phyloP scores from a whole-genome alignment of 1,140 invertebrate species.

The Bursaphelenchus mucronatus region DNA sequence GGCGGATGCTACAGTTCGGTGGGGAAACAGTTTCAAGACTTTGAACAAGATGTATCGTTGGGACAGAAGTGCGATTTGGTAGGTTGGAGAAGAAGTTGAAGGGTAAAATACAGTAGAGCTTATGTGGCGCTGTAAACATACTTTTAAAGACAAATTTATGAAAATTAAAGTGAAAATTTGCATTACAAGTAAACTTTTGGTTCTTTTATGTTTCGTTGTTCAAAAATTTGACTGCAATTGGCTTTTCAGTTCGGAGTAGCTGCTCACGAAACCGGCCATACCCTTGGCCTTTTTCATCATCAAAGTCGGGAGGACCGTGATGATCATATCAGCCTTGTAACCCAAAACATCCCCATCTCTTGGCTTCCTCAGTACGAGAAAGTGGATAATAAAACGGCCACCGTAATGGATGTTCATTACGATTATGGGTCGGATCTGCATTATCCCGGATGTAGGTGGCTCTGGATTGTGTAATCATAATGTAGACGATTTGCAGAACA shows the following conservation, averaged over 20 bases:
- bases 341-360: slow-evolving; percentile 27
- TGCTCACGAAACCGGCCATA: slow-evolving; percentile 24
- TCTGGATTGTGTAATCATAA: slow-evolving; percentile 9
- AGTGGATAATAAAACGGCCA: slow-evolving; percentile 10
- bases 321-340: slow-evolving; percentile 9
- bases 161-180: no score
- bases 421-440: slow-evolving; percentile 25
- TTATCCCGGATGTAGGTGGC: slow-evolving; percentile 18
- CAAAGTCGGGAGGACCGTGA: slow-evolving; percentile 23
- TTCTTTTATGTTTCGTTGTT: no score
- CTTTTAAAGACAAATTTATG: no score
- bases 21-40: slow-evolving; percentile 18
- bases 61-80: slow-evolving; percentile 23
- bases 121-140: no score
- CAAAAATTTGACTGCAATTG: no score
- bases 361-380: slow-evolving; percentile 35
- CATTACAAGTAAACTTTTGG: no score
- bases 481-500: slow-evolving; percentile 14
- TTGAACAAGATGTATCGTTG: slow-evolving; percentile 22
- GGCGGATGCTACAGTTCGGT: slow-evolving; percentile 27
- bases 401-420: slow-evolving; percentile 26
- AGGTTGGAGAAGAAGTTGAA: slow-evolving; percentile 30
- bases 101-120: no score
- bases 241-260: slow-evolving; percentile 22
- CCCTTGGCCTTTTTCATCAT: slow-evolving; percentile 24